Evolutionary conservation across 2,888 invertebrate genomes (phyloP).

Genomic region (Diadegma fenestrale): DNA sequence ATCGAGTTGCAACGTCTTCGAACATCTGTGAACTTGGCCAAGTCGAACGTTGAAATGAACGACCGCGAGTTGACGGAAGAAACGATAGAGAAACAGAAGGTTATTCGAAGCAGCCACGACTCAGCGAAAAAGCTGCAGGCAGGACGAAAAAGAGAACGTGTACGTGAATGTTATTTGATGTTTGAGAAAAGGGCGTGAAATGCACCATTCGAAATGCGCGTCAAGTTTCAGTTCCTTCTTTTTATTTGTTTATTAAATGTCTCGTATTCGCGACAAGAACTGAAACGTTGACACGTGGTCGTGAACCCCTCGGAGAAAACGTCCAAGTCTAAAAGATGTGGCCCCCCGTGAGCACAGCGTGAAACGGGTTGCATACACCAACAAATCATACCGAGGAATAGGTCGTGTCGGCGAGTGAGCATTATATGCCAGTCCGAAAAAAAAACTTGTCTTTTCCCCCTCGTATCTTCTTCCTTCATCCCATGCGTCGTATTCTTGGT

Average conservation of each 20-base stretch:
- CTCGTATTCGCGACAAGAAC: slow-evolving; percentile 15
- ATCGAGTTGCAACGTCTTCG: slow-evolving; percentile 1
- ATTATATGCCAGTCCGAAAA: slow-evolving; percentile 27
- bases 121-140: slow-evolving; percentile 19
- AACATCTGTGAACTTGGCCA: slow-evolving; percentile 43
- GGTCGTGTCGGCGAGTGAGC: slow-evolving; percentile 46
- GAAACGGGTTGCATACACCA: slow-evolving; percentile 56
- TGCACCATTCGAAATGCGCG: background rate
- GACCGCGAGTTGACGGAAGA: background rate
- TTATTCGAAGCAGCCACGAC: no score
- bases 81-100: background rate
- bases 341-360: slow-evolving; percentile 61
- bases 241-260: background rate
- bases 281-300: slow-evolving; percentile 29
- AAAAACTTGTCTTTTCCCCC: slow-evolving; percentile 1
- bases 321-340: slow-evolving; percentile 36
- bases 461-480: slow-evolving; percentile 32
- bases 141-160: background rate
- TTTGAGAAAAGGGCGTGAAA: background rate
- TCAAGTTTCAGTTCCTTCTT: background rate
- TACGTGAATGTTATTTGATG: slow-evolving; percentile 12
- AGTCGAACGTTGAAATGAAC: slow-evolving; percentile 52
- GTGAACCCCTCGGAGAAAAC: slow-evolving; percentile 47
- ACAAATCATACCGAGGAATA: slow-evolving; percentile 61
- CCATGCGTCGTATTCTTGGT: slow-evolving; percentile 1